These are phyloP conservation scores for Megaustenia siamemsis DNA, from an alignment of 2,888 invertebrate genomes.

Conservation along the genomic window DNA sequence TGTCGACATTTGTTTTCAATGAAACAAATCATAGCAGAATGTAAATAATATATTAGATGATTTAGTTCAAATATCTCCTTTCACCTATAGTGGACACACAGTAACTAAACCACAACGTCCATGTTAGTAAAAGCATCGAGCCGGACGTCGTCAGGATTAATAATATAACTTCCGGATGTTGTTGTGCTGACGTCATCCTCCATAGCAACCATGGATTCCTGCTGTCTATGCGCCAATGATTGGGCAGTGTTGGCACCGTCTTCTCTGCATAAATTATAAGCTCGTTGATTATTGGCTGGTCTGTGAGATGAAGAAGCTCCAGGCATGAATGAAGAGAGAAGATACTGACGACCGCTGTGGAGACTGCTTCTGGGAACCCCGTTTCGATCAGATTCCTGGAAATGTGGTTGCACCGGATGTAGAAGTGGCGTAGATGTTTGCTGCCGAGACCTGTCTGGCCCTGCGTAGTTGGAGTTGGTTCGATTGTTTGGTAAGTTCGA, in stretches of 20 bases:
- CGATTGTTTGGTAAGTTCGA: not conserved
- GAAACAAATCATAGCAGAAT: too few species aligned
- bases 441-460: not conserved
- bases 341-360: not conserved
- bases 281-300: slow-evolving; percentile 2
- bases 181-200: slow-evolving; percentile 57
- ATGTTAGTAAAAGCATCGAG: slow-evolving; percentile 48
- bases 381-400: not conserved
- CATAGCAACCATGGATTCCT: slow-evolving; percentile 27
- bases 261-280: not conserved
- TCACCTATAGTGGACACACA: too few species aligned
- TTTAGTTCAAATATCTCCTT: too few species aligned
- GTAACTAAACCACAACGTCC: slow-evolving; percentile 53
- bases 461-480: not conserved
- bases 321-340: slow-evolving; percentile 17
- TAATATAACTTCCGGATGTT: slow-evolving; percentile 57
- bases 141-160: slow-evolving; percentile 53
- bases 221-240: not conserved
- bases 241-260: not conserved
- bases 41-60: too few species aligned
- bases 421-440: not conserved
- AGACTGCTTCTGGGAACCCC: not conserved
- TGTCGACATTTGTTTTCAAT: too few species aligned
- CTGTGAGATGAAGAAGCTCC: slow-evolving; percentile 6
- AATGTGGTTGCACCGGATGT: not conserved